Evolutionary conservation across 2,888 invertebrate genomes (phyloP), one percentile per base, ranked within the genome.

Genomic region (Mesochorus sp.): DNA sequence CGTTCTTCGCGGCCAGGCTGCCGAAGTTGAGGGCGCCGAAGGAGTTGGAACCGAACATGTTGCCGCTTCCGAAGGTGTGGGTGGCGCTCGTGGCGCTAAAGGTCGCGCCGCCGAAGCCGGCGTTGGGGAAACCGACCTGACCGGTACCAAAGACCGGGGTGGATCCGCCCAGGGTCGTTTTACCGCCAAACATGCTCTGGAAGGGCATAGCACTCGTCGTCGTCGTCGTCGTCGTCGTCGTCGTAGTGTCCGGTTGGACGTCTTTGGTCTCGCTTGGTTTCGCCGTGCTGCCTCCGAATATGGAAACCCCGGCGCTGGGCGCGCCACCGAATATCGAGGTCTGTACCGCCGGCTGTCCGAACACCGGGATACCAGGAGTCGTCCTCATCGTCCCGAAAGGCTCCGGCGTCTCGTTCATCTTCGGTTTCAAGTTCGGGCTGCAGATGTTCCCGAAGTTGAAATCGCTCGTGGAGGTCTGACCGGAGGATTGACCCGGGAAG

Each of bases 121-220:
- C 1, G 10, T 49, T 12, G 44, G 44, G 1, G 28, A n/a, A n/a
- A n/a, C n/a, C n/a, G n/a, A n/a, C n/a, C 10, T 53, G n/a, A 8
- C 34, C 47, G 0, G 47, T n/a, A 8, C 47, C 19, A 12, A 62
- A 70, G 6, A 31, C 10, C n/a, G n/a, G n/a, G n/a, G n/a, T 0
- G 66, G 19, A 2, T 8, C 44, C 0, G 73, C 6, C 74, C 51
- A 3, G 80, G 17, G 81, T 77, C n/a, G 84, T 66, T 0, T 76
- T 31, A 2, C 73, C 77, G 12, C 81, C 81, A 47, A 88, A 88
- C 39, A 84, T 73, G 14, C 81, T 82, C 4, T 73, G 71, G n/a
- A 76, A 55, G 0, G 71, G 17, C 49, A 70, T 19, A 8, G 51
- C 8, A 8, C 5, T 67, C 34, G 34, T 28, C n/a, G 55, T 61